Conservation (phyloP, 2,797 vertebrate species). For the Enteromius thamalakanensis region DNA sequence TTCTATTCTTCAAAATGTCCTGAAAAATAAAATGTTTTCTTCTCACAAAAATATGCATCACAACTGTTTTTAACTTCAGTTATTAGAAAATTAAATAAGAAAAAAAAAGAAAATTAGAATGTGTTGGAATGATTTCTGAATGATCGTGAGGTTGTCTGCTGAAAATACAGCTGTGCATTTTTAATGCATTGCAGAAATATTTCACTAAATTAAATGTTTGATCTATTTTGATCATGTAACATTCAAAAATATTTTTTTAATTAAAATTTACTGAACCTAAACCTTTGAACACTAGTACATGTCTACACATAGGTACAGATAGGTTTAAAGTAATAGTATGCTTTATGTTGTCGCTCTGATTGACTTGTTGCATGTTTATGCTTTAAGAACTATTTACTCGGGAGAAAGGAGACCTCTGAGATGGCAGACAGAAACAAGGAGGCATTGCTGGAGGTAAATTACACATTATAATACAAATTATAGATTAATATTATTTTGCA, state of each 20-base stretch:
- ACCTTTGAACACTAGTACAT: not conserved
- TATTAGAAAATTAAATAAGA: not conserved
- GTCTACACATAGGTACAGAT: not conserved
- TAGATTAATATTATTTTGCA: not conserved
- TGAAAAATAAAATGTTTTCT: not conserved
- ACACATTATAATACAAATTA: not conserved
- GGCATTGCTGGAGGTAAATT: conserved; percentile 89
- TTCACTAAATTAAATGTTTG: not conserved
- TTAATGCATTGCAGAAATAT: not conserved
- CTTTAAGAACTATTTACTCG: conserved; percentile 92
- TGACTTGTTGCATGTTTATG: conserved; percentile 16
- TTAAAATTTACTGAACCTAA: not conserved
- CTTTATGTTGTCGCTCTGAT: not conserved
- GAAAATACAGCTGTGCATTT: not conserved
- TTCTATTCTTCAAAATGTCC: not conserved
- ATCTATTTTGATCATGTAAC: not conserved
- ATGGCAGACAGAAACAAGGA: conserved; percentile 98
- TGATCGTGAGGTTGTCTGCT: not conserved
- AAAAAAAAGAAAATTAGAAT: too few species aligned
- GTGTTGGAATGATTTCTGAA: not conserved
- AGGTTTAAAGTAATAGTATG: not conserved
- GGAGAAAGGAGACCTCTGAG: conserved; percentile 93
- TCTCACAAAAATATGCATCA: not conserved
- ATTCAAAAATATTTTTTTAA: not conserved
- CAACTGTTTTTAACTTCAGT: not conserved